Evolutionary conservation across 1,140 invertebrate genomes (phyloP).

Genomic region (Ips typographus): DNA sequence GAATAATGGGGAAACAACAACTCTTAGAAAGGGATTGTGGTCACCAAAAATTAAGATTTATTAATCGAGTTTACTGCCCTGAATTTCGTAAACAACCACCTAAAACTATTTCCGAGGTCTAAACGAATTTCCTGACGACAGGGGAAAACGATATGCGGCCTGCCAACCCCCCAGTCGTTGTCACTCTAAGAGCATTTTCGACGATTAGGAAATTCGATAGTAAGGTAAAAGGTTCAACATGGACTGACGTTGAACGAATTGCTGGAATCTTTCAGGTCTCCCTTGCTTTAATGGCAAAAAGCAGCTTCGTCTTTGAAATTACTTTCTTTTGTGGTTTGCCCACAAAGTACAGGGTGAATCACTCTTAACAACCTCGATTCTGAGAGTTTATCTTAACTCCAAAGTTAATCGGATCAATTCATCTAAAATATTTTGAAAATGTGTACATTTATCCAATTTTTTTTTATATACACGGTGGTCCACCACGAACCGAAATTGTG

Average conservation of each 20-base stretch:
- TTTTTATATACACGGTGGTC: too few species aligned
- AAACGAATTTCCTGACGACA: neutral
- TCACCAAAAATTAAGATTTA: neutral
- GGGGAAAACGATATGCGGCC: neutral
- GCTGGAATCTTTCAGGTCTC: neutral
- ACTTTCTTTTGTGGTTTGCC: neutral
- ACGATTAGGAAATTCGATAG: constrained; percentile 3
- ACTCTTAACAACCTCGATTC: neutral
- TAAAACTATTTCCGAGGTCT: neutral
- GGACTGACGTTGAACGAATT: neutral
- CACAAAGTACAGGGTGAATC: neutral
- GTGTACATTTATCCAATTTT: too few species aligned
- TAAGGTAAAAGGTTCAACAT: neutral
- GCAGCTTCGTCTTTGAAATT: neutral
- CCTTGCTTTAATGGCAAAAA: neutral
- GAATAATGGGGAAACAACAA: neutral
- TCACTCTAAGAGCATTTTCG: constrained; percentile 2
- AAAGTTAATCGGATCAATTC: neutral
- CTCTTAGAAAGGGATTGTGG: neutral
- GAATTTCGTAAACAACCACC: too few species aligned
- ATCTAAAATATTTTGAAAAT: neutral
- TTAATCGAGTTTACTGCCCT: neutral
- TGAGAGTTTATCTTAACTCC: neutral
- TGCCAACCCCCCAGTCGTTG: neutral
- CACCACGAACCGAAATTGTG: too few species aligned